Evolutionary conservation across 2,888 invertebrate genomes (phyloP).

Genomic region (Cordilura impudica): DNA sequence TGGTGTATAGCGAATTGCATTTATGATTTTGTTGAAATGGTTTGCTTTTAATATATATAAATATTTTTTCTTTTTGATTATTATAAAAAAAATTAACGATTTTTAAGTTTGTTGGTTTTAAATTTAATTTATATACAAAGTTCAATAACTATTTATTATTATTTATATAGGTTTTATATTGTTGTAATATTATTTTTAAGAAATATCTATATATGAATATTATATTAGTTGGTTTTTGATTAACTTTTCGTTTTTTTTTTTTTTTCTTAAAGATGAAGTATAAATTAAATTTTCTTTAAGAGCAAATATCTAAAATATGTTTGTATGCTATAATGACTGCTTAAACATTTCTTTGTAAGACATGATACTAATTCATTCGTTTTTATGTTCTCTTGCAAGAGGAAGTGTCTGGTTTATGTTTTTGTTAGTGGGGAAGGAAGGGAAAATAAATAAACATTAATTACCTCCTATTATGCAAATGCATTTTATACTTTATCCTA

Average conservation of each 20-base stretch:
- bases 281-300: neutral
- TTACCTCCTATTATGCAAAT: conserved; percentile 32
- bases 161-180: conserved; percentile 13
- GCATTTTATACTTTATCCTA: conserved; percentile 16
- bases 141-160: conserved; percentile 17
- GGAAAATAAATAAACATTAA: neutral
- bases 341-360: conserved; percentile 52
- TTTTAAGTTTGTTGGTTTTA: conserved; percentile 32
- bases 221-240: conserved; percentile 41
- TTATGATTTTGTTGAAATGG: conserved; percentile 12
- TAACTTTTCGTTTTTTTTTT: conserved; percentile 35
- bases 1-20: no score
- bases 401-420: conserved; percentile 40
- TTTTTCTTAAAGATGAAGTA: conserved; percentile 25
- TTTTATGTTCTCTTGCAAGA: neutral
- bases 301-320: conserved; percentile 25
- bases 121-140: conserved; percentile 52
- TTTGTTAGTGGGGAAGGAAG: conserved; percentile 28
- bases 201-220: conserved; percentile 49
- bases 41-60: conserved; percentile 27
- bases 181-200: conserved; percentile 38
- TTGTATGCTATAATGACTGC: conserved; percentile 47
- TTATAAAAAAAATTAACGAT: conserved; percentile 59
- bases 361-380: conserved; percentile 35
- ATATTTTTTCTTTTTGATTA: conserved; percentile 29